Base-by-base conservation (phyloP, 1,140 invertebrate genomes). In the Anastrepha obliqua region DNA sequence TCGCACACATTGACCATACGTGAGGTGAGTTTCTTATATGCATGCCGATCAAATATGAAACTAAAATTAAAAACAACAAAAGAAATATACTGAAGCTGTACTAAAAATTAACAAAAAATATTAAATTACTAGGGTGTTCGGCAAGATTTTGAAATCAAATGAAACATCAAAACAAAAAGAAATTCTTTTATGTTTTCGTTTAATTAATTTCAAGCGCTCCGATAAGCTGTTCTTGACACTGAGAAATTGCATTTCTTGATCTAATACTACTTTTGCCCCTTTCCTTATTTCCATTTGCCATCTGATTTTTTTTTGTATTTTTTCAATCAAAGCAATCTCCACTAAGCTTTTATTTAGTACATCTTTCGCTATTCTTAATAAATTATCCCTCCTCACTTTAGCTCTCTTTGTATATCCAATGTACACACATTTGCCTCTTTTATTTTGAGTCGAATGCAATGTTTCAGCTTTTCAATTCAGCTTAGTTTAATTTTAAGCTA, bases 1-100 rank as follows among this genome's bases (percentile, higher is more conserved):
- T 98, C 97, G 20, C 97, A 98, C 91, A 98, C 97, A 64, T 95
- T 98, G 88, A 98, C 97, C 88, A 98, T 98, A 90, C 94, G 97
- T 95, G 97, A 98, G 97, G 97, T 98, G 94, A 94, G 93, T 91
- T 88, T 9, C 2, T 29, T n/a, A 39, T 2, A 62, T 62, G 60
- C 60, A 5, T 62, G 42, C 42, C 42, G n/a, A 3, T 6, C 4
- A 55, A 81, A 81, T 55, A n/a, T 29, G 47, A 64, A 67, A 55
- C 51, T 81, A 55, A 74, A 55, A 51, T 55, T 55, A 55, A 17
- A 20, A 20, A 47, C 29, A 29, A 29, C 29, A 29, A 29, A 29
- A 29, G 29, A 29, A 29, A 29, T 29, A 29, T 20, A 55, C 47
- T 20, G 20, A 81, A 81, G 47, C 51, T 81, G 13, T 81, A 47